Evolutionary conservation across 1,140 invertebrate genomes (phyloP).

Genomic region (Drosophila bifasciata): DNA sequence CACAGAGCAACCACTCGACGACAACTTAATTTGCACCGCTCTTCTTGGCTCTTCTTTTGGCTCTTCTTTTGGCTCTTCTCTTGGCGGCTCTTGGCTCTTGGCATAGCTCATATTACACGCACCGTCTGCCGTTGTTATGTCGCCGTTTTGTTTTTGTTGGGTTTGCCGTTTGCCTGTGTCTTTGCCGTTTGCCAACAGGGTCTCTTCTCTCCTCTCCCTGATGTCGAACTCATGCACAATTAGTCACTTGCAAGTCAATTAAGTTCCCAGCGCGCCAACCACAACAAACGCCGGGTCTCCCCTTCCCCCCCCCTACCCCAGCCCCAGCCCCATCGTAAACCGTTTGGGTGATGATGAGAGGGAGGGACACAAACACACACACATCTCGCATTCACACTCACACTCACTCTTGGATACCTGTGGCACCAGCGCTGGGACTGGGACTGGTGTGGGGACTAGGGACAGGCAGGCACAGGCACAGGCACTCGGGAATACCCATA

Average conservation of each 20-base stretch:
- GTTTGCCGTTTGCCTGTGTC: neutral
- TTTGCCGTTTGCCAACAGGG: neutral
- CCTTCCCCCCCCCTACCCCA: no score
- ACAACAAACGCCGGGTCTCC: slow-evolving; percentile 60
- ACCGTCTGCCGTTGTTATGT: slow-evolving; percentile 36
- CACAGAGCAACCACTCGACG: slow-evolving; percentile 14
- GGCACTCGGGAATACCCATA: slow-evolving; percentile 63
- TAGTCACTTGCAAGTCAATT: slow-evolving; percentile 82
- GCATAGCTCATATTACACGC: slow-evolving; percentile 76
- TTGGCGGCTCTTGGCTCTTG: slow-evolving; percentile 2
- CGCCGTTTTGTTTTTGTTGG: no score
- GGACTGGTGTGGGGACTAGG: slow-evolving; percentile 30
- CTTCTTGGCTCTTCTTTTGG: slow-evolving; percentile 11
- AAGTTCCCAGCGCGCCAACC: slow-evolving; percentile 68
- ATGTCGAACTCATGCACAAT: slow-evolving; percentile 80
- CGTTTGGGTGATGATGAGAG: slow-evolving; percentile 43
- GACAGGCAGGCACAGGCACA: slow-evolving; percentile 10
- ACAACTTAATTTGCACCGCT: slow-evolving; percentile 71
- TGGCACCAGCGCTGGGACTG: slow-evolving; percentile 50
- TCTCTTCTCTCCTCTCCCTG: slow-evolving; percentile 14
- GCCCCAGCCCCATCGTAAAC: slow-evolving; percentile 15
- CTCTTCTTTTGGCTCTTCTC: slow-evolving; percentile 1
- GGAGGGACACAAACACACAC: slow-evolving; percentile 29
- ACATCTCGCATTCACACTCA: no score
- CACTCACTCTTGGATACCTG: slow-evolving; percentile 66